Base-by-base conservation (phyloP, 2,888 invertebrate genomes). In the Prostheceraeus crozeri region DNA sequence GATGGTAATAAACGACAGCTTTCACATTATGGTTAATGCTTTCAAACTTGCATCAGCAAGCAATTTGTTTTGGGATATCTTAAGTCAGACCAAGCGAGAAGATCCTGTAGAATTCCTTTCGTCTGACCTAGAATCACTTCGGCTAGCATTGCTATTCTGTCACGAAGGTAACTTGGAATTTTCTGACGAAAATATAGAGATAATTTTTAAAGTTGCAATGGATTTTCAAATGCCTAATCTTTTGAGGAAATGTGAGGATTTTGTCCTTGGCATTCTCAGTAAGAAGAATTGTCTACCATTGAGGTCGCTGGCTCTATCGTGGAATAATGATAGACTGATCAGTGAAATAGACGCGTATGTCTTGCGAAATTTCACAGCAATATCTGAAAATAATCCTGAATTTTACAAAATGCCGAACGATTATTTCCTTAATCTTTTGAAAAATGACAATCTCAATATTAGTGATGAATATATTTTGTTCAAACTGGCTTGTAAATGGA, bases 31-130 rank as follows among this genome's bases (percentile, higher is more conserved):
- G 48, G 28, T 46, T 3, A 46, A 46, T 16, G 48, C 48, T 27
- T 46, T 46, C 25, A 46, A 46, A 46, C n/a, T 46, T 8, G 48
- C 48, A 3, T 27, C 48, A 3, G 48, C 48, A 3, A 46, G 48
- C 28, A 23, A 46, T 27, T 23, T 27, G 3, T 46, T 46, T 16
- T 46, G 48, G 48, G 28, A 46, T 46, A 23, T 46, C 4, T 16
- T 46, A 4, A 23, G 28, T 27, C 28, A 23, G 3, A 27, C 28
- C 28, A 27, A 27, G 25, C 23, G 48, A 16, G 48, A 46, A 25
- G 48, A 27, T 10, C 23, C 23, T 27, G 23, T 46, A n/a, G 28
- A 46, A 25, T 46, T 46, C n/a, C 8, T 27, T 23, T 46, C 25
- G 8, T 23, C 23, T 46, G 25, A 46, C 4, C 48, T 27, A n/a